Percentiles rank a stretch among this genome's conserved stretches.
Conservation (phyloP, 2,113 vertebrate species). For the Platichthys flesus region DNA sequence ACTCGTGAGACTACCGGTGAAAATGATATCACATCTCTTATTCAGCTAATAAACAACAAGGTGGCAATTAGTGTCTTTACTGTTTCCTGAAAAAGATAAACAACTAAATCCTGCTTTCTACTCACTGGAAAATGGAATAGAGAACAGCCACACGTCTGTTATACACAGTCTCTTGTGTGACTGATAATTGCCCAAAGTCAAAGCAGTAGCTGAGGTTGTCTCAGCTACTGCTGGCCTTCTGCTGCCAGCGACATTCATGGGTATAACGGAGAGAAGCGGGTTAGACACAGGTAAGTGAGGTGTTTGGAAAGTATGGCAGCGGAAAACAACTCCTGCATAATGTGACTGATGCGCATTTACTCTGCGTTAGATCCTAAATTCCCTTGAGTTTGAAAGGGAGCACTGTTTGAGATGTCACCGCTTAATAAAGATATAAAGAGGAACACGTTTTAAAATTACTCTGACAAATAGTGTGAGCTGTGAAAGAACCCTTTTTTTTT, state of each 20-base stretch:
- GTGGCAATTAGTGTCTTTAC: too few relatives aligned
- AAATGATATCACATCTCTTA: too few relatives aligned
- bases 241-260: slow-evolving; percentile 22
- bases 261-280: slow-evolving; percentile 8
- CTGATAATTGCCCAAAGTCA: slow-evolving; percentile 20
- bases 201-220: slow-evolving; percentile 15
- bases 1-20: background rate
- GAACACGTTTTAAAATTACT: slow-evolving; percentile 36
- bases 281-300: slow-evolving; percentile 45
- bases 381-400: slow-evolving; percentile 22
- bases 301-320: slow-evolving; percentile 34
- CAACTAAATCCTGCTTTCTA: background rate
- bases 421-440: slow-evolving; percentile 24
- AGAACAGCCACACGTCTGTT: background rate
- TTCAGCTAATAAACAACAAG: too few relatives aligned
- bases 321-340: slow-evolving; percentile 30
- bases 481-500: slow-evolving; percentile 5
- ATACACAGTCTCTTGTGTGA: background rate
- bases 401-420: slow-evolving; percentile 36
- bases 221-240: too few relatives aligned
- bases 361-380: slow-evolving; percentile 40
- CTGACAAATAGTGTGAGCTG: slow-evolving; percentile 26
- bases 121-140: background rate
- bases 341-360: slow-evolving; percentile 42
- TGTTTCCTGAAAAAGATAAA: background rate